Percentiles rank a stretch among this genome's conserved stretches.
Evolutionary conservation across 2,113 vertebrate genomes (phyloP).

Genomic region (Ciconia stormi): DNA sequence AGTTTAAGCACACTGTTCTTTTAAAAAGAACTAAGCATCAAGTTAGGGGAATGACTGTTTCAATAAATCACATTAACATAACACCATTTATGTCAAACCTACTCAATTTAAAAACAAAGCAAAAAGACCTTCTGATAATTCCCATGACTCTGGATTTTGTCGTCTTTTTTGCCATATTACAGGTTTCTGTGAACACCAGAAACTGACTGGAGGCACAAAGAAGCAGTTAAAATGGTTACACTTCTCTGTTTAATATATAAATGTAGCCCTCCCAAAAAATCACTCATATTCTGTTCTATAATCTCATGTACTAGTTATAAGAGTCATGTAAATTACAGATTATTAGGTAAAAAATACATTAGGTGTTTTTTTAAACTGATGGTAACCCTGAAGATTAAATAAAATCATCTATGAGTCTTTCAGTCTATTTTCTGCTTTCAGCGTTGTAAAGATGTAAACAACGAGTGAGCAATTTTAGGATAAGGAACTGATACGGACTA

Average conservation of each 20-base stretch:
- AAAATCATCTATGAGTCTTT: not conserved
- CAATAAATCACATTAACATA: not conserved
- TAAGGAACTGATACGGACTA: not conserved
- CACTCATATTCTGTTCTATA: not conserved
- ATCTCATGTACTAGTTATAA: not conserved
- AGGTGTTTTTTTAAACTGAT: not conserved
- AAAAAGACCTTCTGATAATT: not conserved
- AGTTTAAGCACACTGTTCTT: not conserved
- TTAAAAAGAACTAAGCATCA: not conserved
- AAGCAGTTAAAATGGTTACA: not conserved
- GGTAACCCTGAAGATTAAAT: not conserved
- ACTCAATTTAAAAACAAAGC: not conserved
- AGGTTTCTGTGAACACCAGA: not conserved
- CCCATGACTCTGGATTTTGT: not conserved
- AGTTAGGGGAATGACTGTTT: not conserved
- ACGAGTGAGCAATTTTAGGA: not conserved
- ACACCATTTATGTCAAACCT: not conserved
- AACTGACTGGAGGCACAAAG: not conserved
- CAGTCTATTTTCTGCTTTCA: not conserved
- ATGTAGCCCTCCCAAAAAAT: not conserved
- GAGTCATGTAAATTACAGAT: not conserved
- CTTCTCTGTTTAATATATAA: not conserved
- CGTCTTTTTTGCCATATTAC: not conserved
- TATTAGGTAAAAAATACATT: not conserved
- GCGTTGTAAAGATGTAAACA: not conserved